Base-by-base conservation (phyloP, 2,797 vertebrate species). In the Uromys caudimaculatus region DNA sequence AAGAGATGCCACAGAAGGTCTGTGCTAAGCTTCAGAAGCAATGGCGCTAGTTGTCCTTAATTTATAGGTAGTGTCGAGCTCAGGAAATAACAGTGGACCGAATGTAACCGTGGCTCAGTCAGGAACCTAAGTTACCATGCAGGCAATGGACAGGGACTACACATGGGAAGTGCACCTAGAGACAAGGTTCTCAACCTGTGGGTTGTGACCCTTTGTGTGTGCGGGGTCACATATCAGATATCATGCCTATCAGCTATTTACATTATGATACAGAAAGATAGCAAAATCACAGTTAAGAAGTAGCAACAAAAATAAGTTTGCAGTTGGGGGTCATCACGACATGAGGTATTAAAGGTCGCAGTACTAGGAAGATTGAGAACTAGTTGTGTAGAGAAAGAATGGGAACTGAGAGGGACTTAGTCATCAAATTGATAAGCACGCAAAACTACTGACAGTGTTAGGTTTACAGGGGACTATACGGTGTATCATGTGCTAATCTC, bases 51-150 rank as follows among this genome's bases (percentile, higher is more conserved):
- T 67, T 87, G 23, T 81, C 24, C 54, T 75, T 16, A 76, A 76
- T 89, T 60, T 62, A 91, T 69, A 44, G 38, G 29, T n/a, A 62
- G 16, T 71, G 67, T 32, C 75, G 50, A 3, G 9, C 54, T 95
- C 73, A 79, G 76, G 75, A 91, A n/a, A 54, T 60, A 93, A 44
- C 44, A 56, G 2, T 54, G 27, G 58, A 38, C 29, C 60, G 35
- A 69, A 47, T 38, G n/a, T 71, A 88, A 73, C 62, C 23, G 1
- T 24, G 35, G 44, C 35, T 38, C 77, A 81, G 83, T 8, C 6
- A 83, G 69, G 64, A 93, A 77, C 50, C 69, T 16, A 77, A 87
- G 71, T 79, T 95, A 79, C 27, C 16, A 35, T 62, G 35, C 94
- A 19, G 75, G 62, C 44, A 67, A 0, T 16, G 5, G 41, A 50